Evolutionary conservation across 2,797 vertebrate species (phyloP).

Genomic region (Pipistrellus pygmaeus): DNA sequence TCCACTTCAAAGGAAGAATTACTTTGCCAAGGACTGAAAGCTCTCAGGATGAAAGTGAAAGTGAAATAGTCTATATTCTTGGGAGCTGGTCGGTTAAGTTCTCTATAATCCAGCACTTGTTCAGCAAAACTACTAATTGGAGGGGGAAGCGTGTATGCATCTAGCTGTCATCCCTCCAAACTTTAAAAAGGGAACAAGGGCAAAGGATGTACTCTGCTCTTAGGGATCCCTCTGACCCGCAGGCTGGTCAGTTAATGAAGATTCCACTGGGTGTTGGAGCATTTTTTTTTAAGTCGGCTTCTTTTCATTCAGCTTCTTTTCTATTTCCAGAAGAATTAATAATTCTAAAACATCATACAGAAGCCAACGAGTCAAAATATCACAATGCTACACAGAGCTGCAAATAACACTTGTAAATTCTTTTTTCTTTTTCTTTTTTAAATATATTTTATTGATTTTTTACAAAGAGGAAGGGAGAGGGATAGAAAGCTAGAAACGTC

Average conservation of each 20-base stretch:
- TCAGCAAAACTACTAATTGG: slow-evolving; percentile 79
- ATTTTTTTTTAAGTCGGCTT: slow-evolving; percentile 65
- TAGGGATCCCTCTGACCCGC: slow-evolving; percentile 70
- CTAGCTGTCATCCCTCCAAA: slow-evolving; percentile 59
- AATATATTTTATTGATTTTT: too few species aligned
- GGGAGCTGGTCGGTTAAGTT: slow-evolving; percentile 59
- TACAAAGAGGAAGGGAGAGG: too few species aligned
- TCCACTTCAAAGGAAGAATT: slow-evolving; percentile 76
- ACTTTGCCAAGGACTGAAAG: slow-evolving; percentile 67
- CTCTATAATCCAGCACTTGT: slow-evolving; percentile 22
- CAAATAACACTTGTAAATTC: slow-evolving; percentile 29
- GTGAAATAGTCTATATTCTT: slow-evolving; percentile 66
- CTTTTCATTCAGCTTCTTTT: slow-evolving; percentile 65
- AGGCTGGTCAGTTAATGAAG: slow-evolving; percentile 77
- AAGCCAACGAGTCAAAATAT: slow-evolving; percentile 34
- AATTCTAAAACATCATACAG: slow-evolving; percentile 65
- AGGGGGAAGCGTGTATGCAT: slow-evolving; percentile 59
- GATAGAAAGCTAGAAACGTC: too few species aligned
- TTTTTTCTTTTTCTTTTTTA: too few species aligned
- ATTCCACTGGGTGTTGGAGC: slow-evolving; percentile 67
- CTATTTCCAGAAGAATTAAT: slow-evolving; percentile 68
- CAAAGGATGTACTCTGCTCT: slow-evolving; percentile 62
- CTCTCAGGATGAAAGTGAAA: slow-evolving; percentile 78
- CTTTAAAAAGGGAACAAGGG: slow-evolving; percentile 73
- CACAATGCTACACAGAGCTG: slow-evolving; percentile 50